These are phyloP conservation scores for Sceloporus tristichus DNA, from an alignment of 2,113 vertebrate species.

Conservation along the genomic window DNA sequence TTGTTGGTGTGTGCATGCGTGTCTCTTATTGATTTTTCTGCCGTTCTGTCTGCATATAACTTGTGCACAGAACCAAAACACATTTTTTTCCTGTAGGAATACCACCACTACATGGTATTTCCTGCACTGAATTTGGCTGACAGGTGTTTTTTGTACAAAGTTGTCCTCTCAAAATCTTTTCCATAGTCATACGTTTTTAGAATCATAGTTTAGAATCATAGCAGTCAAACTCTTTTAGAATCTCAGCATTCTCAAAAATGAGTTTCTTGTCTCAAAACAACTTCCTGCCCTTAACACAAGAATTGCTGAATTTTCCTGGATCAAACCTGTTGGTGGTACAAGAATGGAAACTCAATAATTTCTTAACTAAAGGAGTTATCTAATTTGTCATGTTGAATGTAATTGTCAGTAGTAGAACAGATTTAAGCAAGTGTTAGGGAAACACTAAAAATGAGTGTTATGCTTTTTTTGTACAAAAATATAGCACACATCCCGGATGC, in stretches of 20 bases:
- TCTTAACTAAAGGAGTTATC: constrained; percentile 16
- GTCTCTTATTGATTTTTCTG: too few relatives aligned
- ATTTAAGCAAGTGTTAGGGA: neutral
- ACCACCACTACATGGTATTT: neutral
- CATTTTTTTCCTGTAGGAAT: neutral
- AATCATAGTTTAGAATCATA: too few relatives aligned
- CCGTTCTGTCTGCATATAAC: too few relatives aligned
- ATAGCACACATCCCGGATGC: neutral
- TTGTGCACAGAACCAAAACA: neutral
- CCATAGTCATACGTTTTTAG: too few relatives aligned
- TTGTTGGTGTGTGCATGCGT: too few relatives aligned
- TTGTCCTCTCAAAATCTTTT: too few relatives aligned
- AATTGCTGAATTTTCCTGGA: too few relatives aligned
- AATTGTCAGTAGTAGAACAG: neutral
- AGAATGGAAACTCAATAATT: neutral
- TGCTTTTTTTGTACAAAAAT: constrained; percentile 1
- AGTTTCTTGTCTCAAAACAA: too few relatives aligned
- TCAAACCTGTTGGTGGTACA: too few relatives aligned
- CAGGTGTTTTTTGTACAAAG: too few relatives aligned
- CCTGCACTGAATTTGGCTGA: neutral
- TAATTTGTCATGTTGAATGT: neutral
- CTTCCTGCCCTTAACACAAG: too few relatives aligned
- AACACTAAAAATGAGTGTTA: neutral
- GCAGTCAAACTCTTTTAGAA: too few relatives aligned
- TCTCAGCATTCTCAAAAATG: neutral